These are phyloP conservation scores for Tor tambroides DNA, from an alignment of 2,113 vertebrate species.

Conservation along the genomic window DNA sequence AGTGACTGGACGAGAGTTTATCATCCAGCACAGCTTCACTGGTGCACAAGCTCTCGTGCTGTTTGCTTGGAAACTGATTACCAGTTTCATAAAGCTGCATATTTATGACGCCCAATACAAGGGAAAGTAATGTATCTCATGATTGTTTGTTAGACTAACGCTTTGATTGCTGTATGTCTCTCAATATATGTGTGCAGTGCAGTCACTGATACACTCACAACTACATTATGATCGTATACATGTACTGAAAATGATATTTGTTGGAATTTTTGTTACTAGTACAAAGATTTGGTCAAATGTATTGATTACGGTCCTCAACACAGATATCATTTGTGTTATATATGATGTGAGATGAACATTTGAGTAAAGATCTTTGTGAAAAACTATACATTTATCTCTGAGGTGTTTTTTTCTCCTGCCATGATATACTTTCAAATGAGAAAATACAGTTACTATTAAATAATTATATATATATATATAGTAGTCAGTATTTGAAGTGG, in stretches of 20 bases:
- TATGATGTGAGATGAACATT: background rate
- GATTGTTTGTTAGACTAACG: background rate
- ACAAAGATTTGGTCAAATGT: background rate
- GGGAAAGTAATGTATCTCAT: background rate
- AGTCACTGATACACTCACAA: background rate
- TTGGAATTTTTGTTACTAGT: background rate
- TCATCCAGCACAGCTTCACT: background rate
- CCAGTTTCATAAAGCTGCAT: background rate
- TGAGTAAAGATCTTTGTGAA: conserved; percentile 16
- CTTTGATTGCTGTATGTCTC: background rate
- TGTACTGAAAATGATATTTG: background rate
- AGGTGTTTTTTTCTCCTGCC: background rate
- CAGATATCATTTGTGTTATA: conserved; percentile 1
- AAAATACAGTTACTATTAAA: too few relatives aligned
- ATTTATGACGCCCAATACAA: background rate
- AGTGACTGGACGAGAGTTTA: background rate
- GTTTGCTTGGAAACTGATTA: background rate
- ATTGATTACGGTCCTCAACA: background rate
- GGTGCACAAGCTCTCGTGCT: background rate
- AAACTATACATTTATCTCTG: background rate
- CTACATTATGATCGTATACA: background rate
- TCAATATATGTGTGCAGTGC: background rate
- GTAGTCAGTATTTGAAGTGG: too few relatives aligned
- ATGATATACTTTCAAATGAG: background rate
- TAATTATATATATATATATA: too few relatives aligned